A percentile compares a stretch with the other conserved stretches of the same genome.
phyloP scores from a whole-genome alignment of 1,140 invertebrate genomes.

The Penaeus chinensis region DNA sequence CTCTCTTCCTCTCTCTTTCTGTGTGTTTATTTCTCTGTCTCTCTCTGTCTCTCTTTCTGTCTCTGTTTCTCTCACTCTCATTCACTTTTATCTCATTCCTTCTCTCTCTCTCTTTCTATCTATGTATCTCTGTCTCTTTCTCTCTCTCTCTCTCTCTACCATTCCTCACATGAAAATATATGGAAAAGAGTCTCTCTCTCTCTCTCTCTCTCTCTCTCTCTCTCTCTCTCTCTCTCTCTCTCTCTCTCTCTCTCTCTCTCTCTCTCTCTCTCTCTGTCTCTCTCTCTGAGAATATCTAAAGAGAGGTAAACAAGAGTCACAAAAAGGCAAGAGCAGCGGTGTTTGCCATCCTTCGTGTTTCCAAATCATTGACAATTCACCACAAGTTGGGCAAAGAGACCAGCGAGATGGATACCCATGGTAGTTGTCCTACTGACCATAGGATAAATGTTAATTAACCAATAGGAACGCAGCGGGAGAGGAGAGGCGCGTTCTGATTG shows the following conservation, averaged over 20 bases:
- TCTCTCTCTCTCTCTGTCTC: not conserved
- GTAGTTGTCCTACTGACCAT: slow-evolving; percentile 41
- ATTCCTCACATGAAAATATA: too few relatives aligned
- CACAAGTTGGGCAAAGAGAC: slow-evolving; percentile 18
- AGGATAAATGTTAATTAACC: slow-evolving; percentile 57
- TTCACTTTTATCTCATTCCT: not conserved
- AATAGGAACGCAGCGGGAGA: slow-evolving; percentile 36
- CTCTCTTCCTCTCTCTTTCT: not conserved
- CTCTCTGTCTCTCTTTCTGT: not conserved
- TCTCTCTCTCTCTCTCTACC: too few relatives aligned
- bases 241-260: not conserved
- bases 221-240: not conserved
- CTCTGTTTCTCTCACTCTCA: not conserved
- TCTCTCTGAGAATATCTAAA: not conserved
- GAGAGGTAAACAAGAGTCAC: too few relatives aligned
- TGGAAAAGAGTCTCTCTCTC: too few relatives aligned
- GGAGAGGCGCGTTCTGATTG: slow-evolving; percentile 39
- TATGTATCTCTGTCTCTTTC: too few relatives aligned
- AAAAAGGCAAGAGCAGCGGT: too few relatives aligned
- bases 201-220: not conserved
- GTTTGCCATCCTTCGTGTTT: not conserved
- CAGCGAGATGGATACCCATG: not conserved
- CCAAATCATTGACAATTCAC: slow-evolving; percentile 11
- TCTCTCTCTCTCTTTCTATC: too few relatives aligned
- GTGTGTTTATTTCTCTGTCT: not conserved